Evolutionary conservation across 2,888 invertebrate species (phyloP), one percentile per base, ranked within the genome.

Genomic region (Odontomyia ornata): DNA sequence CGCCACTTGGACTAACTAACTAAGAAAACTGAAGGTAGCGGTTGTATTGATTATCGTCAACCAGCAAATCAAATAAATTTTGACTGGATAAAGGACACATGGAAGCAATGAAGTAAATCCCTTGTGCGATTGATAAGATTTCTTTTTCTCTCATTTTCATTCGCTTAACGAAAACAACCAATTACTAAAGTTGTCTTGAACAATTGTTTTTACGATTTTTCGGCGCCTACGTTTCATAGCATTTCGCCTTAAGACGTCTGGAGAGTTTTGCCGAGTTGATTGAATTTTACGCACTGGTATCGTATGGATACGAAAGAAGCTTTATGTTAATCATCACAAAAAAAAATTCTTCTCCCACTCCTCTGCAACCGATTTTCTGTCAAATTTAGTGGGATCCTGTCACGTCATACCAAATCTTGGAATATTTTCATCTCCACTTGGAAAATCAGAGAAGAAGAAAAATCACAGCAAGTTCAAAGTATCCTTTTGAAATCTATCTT

Each of bases 131-230:
- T 69, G 69, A 69, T 69, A 69, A 69, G 69, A 43, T 69, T 18
- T 21, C 46, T 18, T 5, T 46, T 25, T 21, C 25, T 3, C 23
- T n/a, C 11, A 13, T 7, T 25, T 1, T 25, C 15, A 13, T 15
- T 1, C 15, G 25, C 27, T 25, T 13, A 13, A 69, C 18, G 46
- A 46, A 69, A 69, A 69, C 69, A 69, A 69, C 69, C 69, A 69
- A 69, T 69, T 69, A 69, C 69, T 69, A 11, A 18, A 69, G 69
- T 67, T 43, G 28, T 36, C 21, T 2, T 69, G 43, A 18, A 46
- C 21, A 46, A 69, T 69, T 69, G 65, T 46, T 43, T 69, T 69
- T 69, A 69, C 25, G 69, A 23, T 18, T 69, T 23, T 69, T 15
- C 69, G 46, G 69, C 69, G 69, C 69, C 69, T 69, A 46, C 36